A percentile compares a stretch with the other conserved stretches of the same genome.
Conservation (phyloP, 2,797 vertebrate species). For the Loriculus beryllinus region DNA sequence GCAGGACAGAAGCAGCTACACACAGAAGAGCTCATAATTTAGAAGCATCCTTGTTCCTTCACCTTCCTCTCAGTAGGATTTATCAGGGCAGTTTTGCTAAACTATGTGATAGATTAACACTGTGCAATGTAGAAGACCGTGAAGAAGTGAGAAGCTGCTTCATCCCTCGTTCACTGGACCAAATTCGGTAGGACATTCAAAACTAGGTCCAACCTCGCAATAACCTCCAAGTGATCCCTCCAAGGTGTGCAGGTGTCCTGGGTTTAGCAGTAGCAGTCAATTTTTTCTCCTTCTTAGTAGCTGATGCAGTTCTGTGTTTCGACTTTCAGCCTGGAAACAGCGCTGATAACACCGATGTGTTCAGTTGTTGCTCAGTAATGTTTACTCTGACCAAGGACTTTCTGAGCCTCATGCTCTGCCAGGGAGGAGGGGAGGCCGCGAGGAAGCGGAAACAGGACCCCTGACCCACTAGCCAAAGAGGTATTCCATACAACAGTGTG, state of each 20-base stretch:
- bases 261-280: no score
- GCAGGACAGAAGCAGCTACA: neutral
- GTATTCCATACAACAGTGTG: no score
- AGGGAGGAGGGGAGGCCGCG: no score
- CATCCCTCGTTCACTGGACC: neutral
- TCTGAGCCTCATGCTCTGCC: no score
- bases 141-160: neutral
- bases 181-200: neutral
- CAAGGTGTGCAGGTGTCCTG: neutral
- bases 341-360: no score
- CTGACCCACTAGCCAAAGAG: no score
- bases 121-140: neutral
- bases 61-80: neutral
- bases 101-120: neutral
- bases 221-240: neutral
- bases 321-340: no score
- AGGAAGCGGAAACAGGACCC: no score
- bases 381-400: no score
- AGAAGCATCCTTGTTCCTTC: neutral
- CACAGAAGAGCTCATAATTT: neutral
- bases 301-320: no score
- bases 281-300: no score
- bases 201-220: neutral
- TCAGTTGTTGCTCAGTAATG: no score
- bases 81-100: neutral